Conservation (phyloP, 2,113 vertebrate genomes). For the Spermophilus dauricus region DNA sequence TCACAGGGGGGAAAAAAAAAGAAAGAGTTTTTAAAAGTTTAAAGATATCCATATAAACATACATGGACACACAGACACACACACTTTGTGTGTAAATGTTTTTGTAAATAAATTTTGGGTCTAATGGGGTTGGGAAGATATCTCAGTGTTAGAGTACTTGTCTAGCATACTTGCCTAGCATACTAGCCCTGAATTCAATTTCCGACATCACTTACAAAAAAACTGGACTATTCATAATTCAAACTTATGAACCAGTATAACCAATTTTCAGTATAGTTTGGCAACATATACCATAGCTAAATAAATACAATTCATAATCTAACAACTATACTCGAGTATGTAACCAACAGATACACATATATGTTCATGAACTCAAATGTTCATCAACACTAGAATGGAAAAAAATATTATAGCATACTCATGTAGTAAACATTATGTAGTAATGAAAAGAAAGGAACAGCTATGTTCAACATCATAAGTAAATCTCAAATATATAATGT, state of each 20-base stretch:
- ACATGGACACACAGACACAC: not conserved
- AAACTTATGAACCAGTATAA: not conserved
- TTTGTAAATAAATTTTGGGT: not conserved
- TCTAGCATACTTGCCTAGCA: no score
- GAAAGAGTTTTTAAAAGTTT: not conserved
- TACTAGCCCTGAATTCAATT: no score
- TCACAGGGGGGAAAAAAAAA: not conserved
- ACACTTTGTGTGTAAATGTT: not conserved
- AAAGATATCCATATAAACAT: not conserved
- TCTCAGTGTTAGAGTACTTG: no score
- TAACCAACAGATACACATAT: not conserved
- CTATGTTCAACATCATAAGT: not conserved
- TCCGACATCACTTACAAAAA: no score
- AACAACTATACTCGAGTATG: not conserved
- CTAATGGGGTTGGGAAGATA: not conserved
- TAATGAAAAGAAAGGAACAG: constrained; percentile 13
- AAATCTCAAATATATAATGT: not conserved
- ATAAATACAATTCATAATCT: not conserved
- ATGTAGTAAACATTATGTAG: not conserved
- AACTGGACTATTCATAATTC: not conserved
- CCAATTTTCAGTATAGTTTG: not conserved
- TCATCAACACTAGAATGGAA: not conserved
- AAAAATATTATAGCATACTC: not conserved
- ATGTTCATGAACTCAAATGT: not conserved
- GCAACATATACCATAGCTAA: not conserved